Conservation (phyloP, 2,888 invertebrate genomes). For the Ophion obscuratus region DNA sequence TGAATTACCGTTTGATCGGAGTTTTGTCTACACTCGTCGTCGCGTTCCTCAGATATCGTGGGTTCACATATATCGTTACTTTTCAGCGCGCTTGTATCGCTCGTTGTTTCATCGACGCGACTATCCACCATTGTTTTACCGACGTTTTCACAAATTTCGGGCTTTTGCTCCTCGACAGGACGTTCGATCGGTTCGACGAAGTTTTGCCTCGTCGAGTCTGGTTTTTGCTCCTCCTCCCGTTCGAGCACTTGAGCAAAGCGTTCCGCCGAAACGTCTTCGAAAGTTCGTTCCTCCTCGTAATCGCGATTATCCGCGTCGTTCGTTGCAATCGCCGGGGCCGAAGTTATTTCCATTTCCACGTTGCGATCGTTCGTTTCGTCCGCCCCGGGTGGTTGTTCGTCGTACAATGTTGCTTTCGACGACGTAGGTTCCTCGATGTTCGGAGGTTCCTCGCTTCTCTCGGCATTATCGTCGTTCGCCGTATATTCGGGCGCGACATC, state of each 20-base stretch:
- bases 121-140: constrained; percentile 3
- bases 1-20: constrained; percentile 43
- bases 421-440: background rate
- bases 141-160: constrained; percentile 42
- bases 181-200: background rate
- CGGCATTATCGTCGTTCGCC: background rate
- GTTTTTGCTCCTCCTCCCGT: background rate
- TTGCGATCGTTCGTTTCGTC: constrained; percentile 10
- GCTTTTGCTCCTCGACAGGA: constrained; percentile 7
- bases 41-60: constrained; percentile 17
- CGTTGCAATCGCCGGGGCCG: constrained; percentile 8
- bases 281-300: constrained; percentile 38
- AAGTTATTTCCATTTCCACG: constrained; percentile 11
- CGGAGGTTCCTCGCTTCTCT: constrained; percentile 23
- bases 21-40: constrained; percentile 3
- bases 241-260: constrained; percentile 27
- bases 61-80: constrained; percentile 43
- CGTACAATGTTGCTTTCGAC: constrained; percentile 9
- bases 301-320: constrained; percentile 26
- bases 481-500: constrained; percentile 5
- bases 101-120: constrained; percentile 10
- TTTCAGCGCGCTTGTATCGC: constrained; percentile 16
- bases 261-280: constrained; percentile 31
- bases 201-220: background rate
- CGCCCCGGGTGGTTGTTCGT: constrained; percentile 13